Evolutionary conservation across 2,113 vertebrate genomes (phyloP), one percentile per base, ranked within the genome.

Genomic region (Menidia beryllina): DNA sequence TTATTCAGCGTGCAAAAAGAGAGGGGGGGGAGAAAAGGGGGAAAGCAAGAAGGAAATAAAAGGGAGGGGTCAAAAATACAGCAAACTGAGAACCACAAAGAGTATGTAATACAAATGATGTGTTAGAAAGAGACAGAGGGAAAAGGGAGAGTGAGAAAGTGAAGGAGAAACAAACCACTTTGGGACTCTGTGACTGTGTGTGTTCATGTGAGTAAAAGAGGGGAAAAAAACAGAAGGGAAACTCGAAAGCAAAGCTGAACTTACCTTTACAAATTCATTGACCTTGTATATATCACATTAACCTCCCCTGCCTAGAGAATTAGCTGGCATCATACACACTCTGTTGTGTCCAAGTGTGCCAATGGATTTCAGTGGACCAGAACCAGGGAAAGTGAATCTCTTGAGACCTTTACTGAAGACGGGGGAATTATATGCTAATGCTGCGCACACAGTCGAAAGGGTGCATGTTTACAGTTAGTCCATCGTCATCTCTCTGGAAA

Each of bases 241-340:
- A 68, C 67, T 87, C 62, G 13, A 60, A 66, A 61, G 43, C 64
- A 68, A 79, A 78, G 75, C 64, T 81, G 81, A 86, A 84, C 83
- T 87, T 87, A 83, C 88, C 77, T 91, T 79, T 73, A 58, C 59
- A 59, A 86, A 82, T 47, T 60, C 78, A 67, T 52, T 81, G 84
- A 91, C 89, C 83, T 82, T 80, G 79, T 73, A 75, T 67, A 55
- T 69, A 71, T 79, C 75, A 78, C 75, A 88, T 88, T 86, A 86
- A 83, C 85, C 53, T 78, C 54, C n/a, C n/a, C n/a, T n/a, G n/a
- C n/a, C n/a, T n/a, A n/a, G n/a, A 83, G 66, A 83, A 87, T 81
- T 74, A 82, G 69, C 75, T 27, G 36, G 70, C 50, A 79, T 85
- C 73, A 69, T n/a, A n/a, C 82, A 84, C 78, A 81, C 72, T 79